Conservation (phyloP, 2,888 invertebrate species). For the Phymatocera aterrima region DNA sequence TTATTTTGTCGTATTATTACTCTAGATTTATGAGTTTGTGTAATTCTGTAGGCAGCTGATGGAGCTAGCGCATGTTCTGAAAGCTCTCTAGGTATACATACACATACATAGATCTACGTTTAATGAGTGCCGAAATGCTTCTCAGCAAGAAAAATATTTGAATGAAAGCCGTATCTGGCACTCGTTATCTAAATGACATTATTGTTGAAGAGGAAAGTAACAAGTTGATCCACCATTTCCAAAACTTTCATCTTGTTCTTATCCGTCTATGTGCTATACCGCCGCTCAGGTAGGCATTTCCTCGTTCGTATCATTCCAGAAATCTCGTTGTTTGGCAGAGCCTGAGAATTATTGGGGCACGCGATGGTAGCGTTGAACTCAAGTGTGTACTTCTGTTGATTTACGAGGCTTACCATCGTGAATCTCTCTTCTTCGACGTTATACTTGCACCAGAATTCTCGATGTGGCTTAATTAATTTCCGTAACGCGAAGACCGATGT, state of each 20-base stretch:
- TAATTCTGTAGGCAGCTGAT: slow-evolving; percentile 54
- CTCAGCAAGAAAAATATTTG: neutral
- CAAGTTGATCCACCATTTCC: neutral
- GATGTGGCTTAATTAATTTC: slow-evolving; percentile 30
- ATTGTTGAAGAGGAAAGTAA: neutral
- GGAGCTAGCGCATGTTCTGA: slow-evolving; percentile 37
- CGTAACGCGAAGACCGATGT: slow-evolving; percentile 21
- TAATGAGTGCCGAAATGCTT: neutral
- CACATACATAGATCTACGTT: neutral
- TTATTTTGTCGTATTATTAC: slow-evolving; percentile 71
- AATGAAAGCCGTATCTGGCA: neutral
- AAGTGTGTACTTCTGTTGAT: slow-evolving; percentile 22
- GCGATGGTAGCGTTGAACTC: neutral
- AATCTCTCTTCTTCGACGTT: slow-evolving; percentile 36
- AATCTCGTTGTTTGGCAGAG: neutral
- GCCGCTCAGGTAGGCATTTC: neutral
- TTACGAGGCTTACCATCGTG: slow-evolving; percentile 20
- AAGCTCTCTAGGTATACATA: neutral
- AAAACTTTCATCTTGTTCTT: neutral
- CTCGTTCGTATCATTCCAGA: neutral
- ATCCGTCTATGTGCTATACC: neutral
- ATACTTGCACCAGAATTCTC: slow-evolving; percentile 26
- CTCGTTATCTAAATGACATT: slow-evolving; percentile 5
- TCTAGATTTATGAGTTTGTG: slow-evolving; percentile 69
- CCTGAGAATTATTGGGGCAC: neutral